These are phyloP conservation scores for Promerops cafer DNA, from an alignment of 2,113 vertebrate species.

Conservation along the genomic window DNA sequence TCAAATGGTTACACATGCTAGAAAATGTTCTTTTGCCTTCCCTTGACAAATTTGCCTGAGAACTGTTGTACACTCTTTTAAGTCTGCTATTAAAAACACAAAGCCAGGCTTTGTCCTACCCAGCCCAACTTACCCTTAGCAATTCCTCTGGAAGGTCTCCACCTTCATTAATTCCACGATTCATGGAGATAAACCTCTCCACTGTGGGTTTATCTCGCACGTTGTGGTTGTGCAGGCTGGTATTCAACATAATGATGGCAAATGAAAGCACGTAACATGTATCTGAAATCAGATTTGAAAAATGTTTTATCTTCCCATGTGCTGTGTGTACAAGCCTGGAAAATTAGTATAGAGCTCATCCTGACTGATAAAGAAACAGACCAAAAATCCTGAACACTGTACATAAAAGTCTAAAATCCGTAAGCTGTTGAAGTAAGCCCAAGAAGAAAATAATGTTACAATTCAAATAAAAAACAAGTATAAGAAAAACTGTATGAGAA, in stretches of 20 bases:
- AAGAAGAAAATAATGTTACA: not conserved
- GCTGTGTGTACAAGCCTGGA: not conserved
- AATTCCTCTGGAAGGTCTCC: constrained; percentile 96
- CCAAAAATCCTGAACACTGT: not conserved
- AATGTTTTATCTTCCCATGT: not conserved
- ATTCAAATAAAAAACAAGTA: not conserved
- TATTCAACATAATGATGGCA: constrained; percentile 97
- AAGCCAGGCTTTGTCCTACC: not conserved
- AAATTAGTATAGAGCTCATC: not conserved
- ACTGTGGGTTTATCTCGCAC: constrained; percentile 94
- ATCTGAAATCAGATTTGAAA: constrained; percentile 74
- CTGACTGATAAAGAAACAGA: not conserved
- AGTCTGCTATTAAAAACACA: not conserved
- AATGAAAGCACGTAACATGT: constrained; percentile 96
- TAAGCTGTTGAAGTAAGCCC: not conserved
- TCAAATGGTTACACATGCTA: not conserved
- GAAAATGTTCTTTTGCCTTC: not conserved
- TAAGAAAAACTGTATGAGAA: not conserved
- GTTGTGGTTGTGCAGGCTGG: constrained; percentile 96
- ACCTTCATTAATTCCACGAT: constrained; percentile 96
- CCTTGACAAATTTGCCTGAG: not conserved
- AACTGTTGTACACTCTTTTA: not conserved
- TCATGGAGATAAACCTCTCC: constrained; percentile 97
- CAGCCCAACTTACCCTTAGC: constrained; percentile 79
- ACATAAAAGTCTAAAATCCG: not conserved